Evolutionary conservation across 1,140 invertebrate genomes (phyloP).

Genomic region (Drosophila pseudoananassae): DNA sequence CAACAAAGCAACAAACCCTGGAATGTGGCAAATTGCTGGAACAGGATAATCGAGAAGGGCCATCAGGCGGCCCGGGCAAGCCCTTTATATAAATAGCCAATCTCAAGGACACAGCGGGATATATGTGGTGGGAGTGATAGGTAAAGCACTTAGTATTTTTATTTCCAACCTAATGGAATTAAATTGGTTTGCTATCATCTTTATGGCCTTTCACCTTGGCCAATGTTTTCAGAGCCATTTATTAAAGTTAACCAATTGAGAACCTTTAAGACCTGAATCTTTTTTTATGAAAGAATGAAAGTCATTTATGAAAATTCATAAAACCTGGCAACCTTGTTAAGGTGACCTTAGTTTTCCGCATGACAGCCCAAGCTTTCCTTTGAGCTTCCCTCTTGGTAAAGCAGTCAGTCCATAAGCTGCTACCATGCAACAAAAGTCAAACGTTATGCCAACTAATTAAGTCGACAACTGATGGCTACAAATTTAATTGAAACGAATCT

Average conservation of each 20-base stretch:
- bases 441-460: slow-evolving; percentile 74
- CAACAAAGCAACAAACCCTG: slow-evolving; percentile 36
- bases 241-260: not conserved
- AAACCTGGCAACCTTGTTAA: not conserved
- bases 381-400: not conserved
- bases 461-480: slow-evolving; percentile 66
- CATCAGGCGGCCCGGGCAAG: slow-evolving; percentile 9
- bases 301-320: no score
- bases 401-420: slow-evolving; percentile 19
- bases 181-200: not conserved
- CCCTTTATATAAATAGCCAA: slow-evolving; percentile 25
- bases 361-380: not conserved
- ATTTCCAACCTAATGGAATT: slow-evolving; percentile 8
- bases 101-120: slow-evolving; percentile 5
- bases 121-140: not conserved
- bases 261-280: not conserved
- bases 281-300: not conserved
- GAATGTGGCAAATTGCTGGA: slow-evolving; percentile 44
- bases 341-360: not conserved
- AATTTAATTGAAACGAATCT: slow-evolving; percentile 80
- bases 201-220: not conserved
- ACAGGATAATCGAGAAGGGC: slow-evolving; percentile 39
- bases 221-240: not conserved
- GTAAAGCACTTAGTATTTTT: not conserved
- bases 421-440: slow-evolving; percentile 22